These are phyloP conservation scores for Alethe diademata DNA, from an alignment of 2,113 vertebrate species.

Conservation along the genomic window DNA sequence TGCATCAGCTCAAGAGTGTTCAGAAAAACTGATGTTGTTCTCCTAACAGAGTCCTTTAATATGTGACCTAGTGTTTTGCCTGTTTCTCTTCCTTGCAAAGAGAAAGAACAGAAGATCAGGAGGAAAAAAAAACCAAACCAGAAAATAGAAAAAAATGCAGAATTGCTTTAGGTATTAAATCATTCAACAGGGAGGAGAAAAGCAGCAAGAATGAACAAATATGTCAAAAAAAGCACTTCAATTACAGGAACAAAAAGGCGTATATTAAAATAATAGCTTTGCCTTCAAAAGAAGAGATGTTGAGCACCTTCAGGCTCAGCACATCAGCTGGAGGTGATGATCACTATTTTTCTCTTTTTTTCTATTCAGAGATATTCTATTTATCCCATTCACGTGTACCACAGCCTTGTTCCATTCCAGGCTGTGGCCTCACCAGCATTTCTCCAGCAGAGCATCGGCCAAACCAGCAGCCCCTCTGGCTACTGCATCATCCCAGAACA, in stretches of 20 bases:
- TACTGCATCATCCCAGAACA: not conserved
- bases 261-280: not conserved
- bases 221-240: not conserved
- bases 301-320: not conserved
- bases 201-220: not conserved
- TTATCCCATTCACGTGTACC: not conserved
- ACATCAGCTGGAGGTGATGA: not conserved
- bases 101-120: not conserved
- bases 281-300: not conserved
- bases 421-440: not conserved
- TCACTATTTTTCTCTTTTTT: not conserved
- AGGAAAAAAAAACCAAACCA: not conserved
- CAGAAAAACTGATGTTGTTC: not conserved
- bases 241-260: not conserved
- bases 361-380: not conserved
- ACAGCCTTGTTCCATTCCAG: not conserved
- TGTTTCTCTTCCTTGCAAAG: not conserved
- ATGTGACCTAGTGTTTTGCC: not conserved
- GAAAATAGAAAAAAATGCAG: not conserved
- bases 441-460: not conserved
- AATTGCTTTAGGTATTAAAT: not conserved
- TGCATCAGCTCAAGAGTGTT: not conserved
- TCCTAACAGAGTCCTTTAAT: not conserved
- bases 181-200: not conserved
- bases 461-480: not conserved